Base-by-base conservation (phyloP, 2,113 vertebrate genomes). In the Vireo altiloquus region DNA sequence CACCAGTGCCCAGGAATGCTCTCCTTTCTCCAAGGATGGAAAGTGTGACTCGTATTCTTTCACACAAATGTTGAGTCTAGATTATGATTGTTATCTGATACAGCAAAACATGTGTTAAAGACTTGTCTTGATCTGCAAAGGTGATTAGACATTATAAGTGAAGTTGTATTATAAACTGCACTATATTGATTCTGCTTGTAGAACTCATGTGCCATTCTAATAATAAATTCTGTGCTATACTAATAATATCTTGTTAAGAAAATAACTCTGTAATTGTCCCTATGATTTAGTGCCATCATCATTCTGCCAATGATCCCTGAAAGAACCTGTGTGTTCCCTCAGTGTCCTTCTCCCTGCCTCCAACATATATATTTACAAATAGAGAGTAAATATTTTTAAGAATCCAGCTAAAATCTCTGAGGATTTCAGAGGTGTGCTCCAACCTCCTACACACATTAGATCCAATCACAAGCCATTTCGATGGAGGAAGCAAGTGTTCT, bases 391-490 rank as follows among this genome's bases (percentile, higher is more conserved):
- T 22, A 59, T 53, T 86, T 66, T 89, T 14, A 56, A 77, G 18
- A 65, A 49, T 44, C n/a, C 27, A 15, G 47, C 47, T 63, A 49
- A 81, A 84, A 66, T 54, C 40, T 66, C 57, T 7, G 23, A 70
- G 39, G 15, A 82, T 42, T 92, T 89, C 54, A 89, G 82, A 57
- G 18, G n/a, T 21, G 27, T 33, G 10, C 52, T 87, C 68, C 60
- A 63, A 37, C 42, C 35, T 81, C 54, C 52, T 52, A 50, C 28
- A 66, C 11, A 66, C 4, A 2, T 16, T 9, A 65, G 46, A n/a
- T n/a, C n/a, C 42, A 57, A 50, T 22, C 42, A 72, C 1, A 8
- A 79, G 40, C 33, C 30, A 80, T 28, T 85, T 8, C 0, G 0
- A 49, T 15, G 15, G 13, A 80, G 6, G 25, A 10, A 71, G 14